Evolutionary conservation across 2,888 invertebrate species (phyloP), one percentile per base, ranked within the genome.

Genomic region (Eupelmus urozonus): DNA sequence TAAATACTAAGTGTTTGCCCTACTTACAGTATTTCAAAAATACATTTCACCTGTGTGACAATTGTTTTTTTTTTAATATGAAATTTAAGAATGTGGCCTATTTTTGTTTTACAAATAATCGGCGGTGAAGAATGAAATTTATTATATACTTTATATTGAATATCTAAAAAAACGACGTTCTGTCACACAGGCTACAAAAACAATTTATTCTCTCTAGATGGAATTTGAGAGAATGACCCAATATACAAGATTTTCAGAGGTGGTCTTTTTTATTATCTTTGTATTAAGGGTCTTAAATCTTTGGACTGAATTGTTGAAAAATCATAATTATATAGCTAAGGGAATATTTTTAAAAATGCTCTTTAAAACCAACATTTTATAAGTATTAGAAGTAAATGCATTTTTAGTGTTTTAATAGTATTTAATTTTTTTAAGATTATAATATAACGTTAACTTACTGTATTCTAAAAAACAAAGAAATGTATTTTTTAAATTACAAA

Each of bases 241-340:
- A 23, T 62, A 34, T 18, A 49, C 0, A 70, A 57, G 51, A n/a
- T 57, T 23, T 20, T 7, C 7, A 62, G 18, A 23, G 59, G 29
- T 74, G 23, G 29, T 53, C 5, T 18, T 34, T 34, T 34, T 18
- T 25, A 53, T 57, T 5, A 49, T 13, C 20, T 53, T 53, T 67
- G 18, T 7, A 53, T 60, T 45, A 45, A 13, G 55, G 57, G 9
- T 34, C 9, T 34, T 34, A 69, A 55, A 25, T 63, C 3, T 16
- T 51, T 34, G 11, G 20, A 63, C 49, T 63, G 29, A 74, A 73
- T 62, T 74, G 63, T 67, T 69, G 69, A 78, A 72, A 78, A 18
- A 73, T 74, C 29, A 42, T 59, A 25, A 60, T 53, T 62, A n/a
- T 51, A 25, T n/a, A 16, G 7, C 13, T 2, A 11, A 59, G 18